Evolutionary conservation across 2,113 vertebrate genomes (phyloP).

Genomic region (Pardalotus punctatus): DNA sequence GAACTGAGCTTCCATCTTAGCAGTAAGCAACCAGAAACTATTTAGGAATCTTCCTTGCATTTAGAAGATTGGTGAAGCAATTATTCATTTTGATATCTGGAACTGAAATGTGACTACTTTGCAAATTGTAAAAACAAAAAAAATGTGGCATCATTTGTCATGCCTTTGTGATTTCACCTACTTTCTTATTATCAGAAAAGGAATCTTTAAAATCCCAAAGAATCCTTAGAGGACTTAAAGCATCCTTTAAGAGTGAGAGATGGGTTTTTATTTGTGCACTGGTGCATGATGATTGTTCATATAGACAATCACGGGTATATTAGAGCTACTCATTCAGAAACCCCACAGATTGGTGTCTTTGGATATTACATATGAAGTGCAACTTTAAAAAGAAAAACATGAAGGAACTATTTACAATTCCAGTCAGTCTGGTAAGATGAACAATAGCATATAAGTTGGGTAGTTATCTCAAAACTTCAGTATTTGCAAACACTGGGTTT

Average conservation of each 20-base stretch:
- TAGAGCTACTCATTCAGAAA: not conserved
- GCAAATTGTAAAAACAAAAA: not conserved
- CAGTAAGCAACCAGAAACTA: not conserved
- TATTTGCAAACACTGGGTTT: not conserved
- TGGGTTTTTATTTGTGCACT: not conserved
- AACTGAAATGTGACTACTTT: not conserved
- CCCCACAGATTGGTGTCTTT: not conserved
- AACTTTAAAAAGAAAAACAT: not conserved
- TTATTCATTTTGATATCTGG: not conserved
- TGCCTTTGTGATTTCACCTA: not conserved
- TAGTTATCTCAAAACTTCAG: not conserved
- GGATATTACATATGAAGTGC: not conserved
- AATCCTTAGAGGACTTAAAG: not conserved
- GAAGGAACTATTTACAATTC: not conserved
- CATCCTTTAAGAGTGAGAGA: not conserved
- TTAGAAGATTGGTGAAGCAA: not conserved
- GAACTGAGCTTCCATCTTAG: not conserved
- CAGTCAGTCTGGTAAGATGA: not conserved
- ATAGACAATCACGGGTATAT: not conserved
- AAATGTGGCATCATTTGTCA: not conserved
- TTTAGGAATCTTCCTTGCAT: not conserved
- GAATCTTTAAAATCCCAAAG: not conserved
- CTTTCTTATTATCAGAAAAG: not conserved
- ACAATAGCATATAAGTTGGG: not conserved
- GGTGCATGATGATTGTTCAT: not conserved